These are phyloP conservation scores for Pluvianellus socialis DNA, from an alignment of 2,113 vertebrate species.

Conservation along the genomic window DNA sequence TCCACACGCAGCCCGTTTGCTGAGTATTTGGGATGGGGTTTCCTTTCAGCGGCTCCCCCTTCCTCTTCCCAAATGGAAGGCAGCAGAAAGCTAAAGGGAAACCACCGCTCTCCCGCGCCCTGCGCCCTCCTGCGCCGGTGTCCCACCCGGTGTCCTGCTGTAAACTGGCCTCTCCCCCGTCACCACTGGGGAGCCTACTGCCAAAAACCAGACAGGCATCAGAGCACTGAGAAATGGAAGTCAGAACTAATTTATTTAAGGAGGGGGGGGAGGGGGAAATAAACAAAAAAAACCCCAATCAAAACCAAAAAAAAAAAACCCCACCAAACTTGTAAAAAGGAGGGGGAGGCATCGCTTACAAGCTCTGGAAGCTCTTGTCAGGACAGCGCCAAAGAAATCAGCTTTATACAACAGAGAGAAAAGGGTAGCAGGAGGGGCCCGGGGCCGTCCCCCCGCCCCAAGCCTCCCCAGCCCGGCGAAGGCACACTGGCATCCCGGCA, in stretches of 20 bases:
- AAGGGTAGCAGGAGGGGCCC: not conserved
- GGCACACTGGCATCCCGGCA: not conserved
- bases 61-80: not conserved
- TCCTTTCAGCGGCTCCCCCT: not conserved
- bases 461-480: not conserved
- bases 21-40: fast-evolving
- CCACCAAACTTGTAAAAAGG: not conserved
- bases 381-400: conserved; percentile 6
- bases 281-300: not conserved
- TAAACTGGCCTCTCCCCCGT: not conserved
- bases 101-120: fast-evolving
- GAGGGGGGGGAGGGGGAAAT: no score
- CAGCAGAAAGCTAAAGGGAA: not conserved
- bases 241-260: conserved; percentile 74
- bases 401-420: conserved; percentile 20
- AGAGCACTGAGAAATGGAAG: not conserved
- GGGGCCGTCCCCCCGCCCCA: not conserved
- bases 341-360: conserved; percentile 51
- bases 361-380: conserved; percentile 71
- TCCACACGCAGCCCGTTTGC: not conserved
- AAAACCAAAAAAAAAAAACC: not conserved
- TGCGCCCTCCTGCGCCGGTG: not conserved
- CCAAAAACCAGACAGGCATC: not conserved
- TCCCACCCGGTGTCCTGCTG: not conserved
- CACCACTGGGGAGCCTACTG: not conserved